phyloP scores from a whole-genome alignment of 23 tunicate species.

The Botrylloides violaceus region DNA sequence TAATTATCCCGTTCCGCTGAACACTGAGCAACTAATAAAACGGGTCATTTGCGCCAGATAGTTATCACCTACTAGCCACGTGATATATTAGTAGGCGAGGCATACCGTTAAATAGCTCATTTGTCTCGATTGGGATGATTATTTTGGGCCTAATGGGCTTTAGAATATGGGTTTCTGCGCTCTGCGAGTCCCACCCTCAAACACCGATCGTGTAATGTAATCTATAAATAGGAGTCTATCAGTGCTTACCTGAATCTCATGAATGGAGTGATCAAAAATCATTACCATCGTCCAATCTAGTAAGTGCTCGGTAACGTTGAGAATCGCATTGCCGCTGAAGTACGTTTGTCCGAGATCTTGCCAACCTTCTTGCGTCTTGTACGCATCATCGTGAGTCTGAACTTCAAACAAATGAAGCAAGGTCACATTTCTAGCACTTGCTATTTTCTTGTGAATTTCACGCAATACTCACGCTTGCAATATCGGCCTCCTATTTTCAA shows the following conservation, averaged over 20 bases:
- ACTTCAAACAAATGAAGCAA: conserved; percentile 3
- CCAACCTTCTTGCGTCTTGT: conserved; percentile 29
- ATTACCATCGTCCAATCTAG: conserved; percentile 24
- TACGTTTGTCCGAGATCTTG: conserved; percentile 8
- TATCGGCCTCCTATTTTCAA: neutral
- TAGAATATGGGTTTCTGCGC: neutral
- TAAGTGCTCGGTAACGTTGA: conserved; percentile 20
- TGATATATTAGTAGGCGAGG: too few relatives aligned
- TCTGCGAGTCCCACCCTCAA: too few relatives aligned
- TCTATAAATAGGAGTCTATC: too few relatives aligned
- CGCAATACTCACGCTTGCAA: conserved; percentile 5
- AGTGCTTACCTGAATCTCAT: conserved; percentile 17
- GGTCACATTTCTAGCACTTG: too few relatives aligned
- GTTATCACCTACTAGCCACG: too few relatives aligned
- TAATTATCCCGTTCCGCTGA: too few relatives aligned
- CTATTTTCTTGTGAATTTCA: too few relatives aligned
- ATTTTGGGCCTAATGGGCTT: neutral
- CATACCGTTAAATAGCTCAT: too few relatives aligned
- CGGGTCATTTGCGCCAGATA: too few relatives aligned
- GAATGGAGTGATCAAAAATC: conserved; percentile 12
- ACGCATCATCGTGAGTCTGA: conserved; percentile 3
- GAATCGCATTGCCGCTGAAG: conserved; percentile 17
- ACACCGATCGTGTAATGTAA: too few relatives aligned
- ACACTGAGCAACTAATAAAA: too few relatives aligned
- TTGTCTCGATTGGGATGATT: too few relatives aligned